Conservation (phyloP, 2,113 vertebrate genomes). For the Alaudala cheleensis region DNA sequence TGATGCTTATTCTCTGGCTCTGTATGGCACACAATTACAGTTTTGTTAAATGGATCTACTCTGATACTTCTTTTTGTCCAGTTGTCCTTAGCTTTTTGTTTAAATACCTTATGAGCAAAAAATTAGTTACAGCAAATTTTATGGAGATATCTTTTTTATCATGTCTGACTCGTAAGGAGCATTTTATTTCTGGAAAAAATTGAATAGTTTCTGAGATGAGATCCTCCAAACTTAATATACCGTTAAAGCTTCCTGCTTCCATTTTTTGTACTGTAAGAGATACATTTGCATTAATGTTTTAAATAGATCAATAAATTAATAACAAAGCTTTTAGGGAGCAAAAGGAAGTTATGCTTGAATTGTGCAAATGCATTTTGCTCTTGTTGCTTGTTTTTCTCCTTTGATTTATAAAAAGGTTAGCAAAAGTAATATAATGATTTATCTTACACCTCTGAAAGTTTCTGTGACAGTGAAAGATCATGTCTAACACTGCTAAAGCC, state of each 20-base stretch:
- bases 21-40: neutral
- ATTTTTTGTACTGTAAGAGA: neutral
- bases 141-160: neutral
- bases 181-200: neutral
- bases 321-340: neutral
- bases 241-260: neutral
- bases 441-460: neutral
- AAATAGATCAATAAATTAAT: neutral
- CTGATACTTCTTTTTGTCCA: neutral
- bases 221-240: neutral
- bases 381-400: neutral
- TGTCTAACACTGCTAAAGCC: neutral
- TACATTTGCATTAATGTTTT: neutral
- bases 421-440: neutral
- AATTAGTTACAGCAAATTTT: neutral
- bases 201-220: neutral
- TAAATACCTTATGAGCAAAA: neutral
- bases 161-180: neutral
- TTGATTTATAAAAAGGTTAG: neutral
- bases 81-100: neutral
- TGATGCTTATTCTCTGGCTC: neutral
- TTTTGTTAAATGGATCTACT: neutral
- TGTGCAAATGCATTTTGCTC: neutral
- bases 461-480: neutral
- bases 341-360: neutral